Base-by-base conservation (phyloP, 2,113 vertebrate genomes). In the Scalopus aquaticus region DNA sequence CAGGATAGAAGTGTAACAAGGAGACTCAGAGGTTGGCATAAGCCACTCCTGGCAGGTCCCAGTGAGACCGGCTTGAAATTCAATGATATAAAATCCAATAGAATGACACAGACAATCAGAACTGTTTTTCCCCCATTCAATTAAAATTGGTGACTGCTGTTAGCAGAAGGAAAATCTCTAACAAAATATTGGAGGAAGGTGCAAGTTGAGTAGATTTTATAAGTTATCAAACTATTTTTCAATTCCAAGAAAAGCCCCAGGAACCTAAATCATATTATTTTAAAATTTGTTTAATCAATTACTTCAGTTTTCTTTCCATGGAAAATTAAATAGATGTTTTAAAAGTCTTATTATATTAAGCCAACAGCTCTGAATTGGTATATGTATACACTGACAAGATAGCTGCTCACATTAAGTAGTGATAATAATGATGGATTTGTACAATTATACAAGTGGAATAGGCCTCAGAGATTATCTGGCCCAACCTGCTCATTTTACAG, bases 21-120 rank as follows among this genome's bases (percentile, higher is more conserved):
- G 98, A 98, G 96, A 98, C 96, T 96, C 96, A 96, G 96, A 98
- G 98, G 97, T 89, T 98, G 97, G 90, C 30, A 2, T 88, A 89
- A 98, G 97, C 69, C 74, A 94, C 88, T 89, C 81, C 97, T 30
- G 80, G 93, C 97, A 98, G 93, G 96, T 98, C 97, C 97, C 98
- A 92, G 65, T 94, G 98, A 98, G 98, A 98, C 94, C 51, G 80
- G 95, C 93, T 87, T 97, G 97, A 98, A 98, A 98, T 97, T 97
- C 96, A 98, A 0, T 84, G 96, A 96, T 96, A 97, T 32, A 86
- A 97, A 98, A 98, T 96, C 85, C 90, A 97, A 96, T 90, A 96
- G 91, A 95, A 96, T 97, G 96, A 97, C 98, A 98, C 81, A 87
- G 92, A 97, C 39, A 89, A 97, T 97, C 95, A 96, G 96, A 96